Conservation (phyloP, 1,140 invertebrate genomes). For the Mactra quadrangularis region DNA sequence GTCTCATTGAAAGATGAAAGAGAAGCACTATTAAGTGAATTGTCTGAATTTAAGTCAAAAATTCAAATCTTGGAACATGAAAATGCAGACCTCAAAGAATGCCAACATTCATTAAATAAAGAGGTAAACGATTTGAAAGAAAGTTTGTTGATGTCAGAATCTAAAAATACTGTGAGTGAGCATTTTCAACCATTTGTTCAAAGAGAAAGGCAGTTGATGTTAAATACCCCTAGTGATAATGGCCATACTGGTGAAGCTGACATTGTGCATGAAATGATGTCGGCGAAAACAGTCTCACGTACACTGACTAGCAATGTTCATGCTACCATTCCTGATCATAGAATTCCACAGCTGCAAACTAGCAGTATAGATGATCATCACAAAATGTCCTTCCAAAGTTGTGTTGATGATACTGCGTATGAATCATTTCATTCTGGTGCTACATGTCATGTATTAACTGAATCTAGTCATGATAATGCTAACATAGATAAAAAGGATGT, state of each 20-base stretch:
- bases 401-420: conserved; percentile 38
- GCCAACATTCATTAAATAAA: conserved; percentile 12
- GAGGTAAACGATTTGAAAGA: conserved; percentile 10
- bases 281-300: too few relatives aligned
- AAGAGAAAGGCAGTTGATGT: background rate
- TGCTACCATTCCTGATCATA: background rate
- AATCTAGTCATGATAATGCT: too few relatives aligned
- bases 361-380: background rate
- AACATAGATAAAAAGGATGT: too few relatives aligned
- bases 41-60: conserved; percentile 1
- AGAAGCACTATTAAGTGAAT: conserved; percentile 16
- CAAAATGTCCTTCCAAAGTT: background rate
- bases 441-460: too few relatives aligned
- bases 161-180: background rate
- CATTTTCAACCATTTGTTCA: background rate
- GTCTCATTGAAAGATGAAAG: conserved; percentile 5
- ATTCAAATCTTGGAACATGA: conserved; percentile 1
- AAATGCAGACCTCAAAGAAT: conserved; percentile 14
- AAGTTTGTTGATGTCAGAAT: background rate
- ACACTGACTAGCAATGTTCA: too few relatives aligned
- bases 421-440: conserved; percentile 6
- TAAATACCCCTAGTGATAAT: background rate
- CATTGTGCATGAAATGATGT: too few relatives aligned
- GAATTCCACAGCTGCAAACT: background rate
- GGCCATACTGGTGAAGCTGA: too few relatives aligned